phyloP scores from a whole-genome alignment of 2,113 vertebrate species.

The Petaurus breviceps region DNA sequence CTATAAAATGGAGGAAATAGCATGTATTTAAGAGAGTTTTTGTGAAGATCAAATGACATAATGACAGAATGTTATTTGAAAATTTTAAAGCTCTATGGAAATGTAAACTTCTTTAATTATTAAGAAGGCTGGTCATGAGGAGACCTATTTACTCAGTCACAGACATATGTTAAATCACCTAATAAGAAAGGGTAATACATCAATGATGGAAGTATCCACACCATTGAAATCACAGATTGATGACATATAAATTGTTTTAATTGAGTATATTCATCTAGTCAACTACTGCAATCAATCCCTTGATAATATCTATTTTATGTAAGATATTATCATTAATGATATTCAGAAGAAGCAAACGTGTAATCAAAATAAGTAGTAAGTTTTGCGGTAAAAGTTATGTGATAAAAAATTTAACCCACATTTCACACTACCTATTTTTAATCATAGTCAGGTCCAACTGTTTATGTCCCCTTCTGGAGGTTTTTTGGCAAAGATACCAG shows the following conservation, averaged over 20 bases:
- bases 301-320: neutral
- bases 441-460: no score
- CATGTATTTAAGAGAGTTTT: neutral
- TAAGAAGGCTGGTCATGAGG: neutral
- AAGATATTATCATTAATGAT: neutral
- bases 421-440: neutral
- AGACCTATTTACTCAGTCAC: neutral
- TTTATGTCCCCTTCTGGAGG: no score
- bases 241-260: neutral
- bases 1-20: neutral
- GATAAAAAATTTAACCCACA: no score
- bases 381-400: neutral
- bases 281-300: neutral
- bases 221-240: neutral
- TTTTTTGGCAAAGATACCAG: no score
- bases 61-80: neutral
- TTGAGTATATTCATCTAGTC: no score
- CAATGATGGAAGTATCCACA: neutral
- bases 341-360: neutral
- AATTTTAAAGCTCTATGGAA: no score
- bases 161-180: neutral
- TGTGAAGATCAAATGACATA: neutral
- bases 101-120: no score
- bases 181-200: neutral
- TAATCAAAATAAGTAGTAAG: neutral